phyloP scores from a whole-genome alignment of 2,113 vertebrate genomes.

The Cacatua alba region DNA sequence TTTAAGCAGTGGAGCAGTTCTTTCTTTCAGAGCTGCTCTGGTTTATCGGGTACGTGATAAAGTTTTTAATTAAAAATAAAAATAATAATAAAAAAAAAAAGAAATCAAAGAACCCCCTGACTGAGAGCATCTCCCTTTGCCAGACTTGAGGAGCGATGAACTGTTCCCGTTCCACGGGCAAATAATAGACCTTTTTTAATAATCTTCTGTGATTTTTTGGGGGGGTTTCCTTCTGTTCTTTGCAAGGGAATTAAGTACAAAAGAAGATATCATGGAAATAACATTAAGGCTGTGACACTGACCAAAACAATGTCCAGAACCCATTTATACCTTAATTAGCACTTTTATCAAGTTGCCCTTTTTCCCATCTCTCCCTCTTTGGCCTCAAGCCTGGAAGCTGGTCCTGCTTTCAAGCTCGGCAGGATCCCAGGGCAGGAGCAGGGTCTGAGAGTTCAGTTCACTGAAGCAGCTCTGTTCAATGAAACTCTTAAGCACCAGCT shows the following conservation, averaged over 20 bases:
- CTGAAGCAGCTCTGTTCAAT: accelerated
- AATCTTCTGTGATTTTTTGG: not conserved
- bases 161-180: slow-evolving; percentile 32
- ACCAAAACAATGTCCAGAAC: slow-evolving; percentile 35
- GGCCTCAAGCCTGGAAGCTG: not conserved
- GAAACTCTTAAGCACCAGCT: not conserved
- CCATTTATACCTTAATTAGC: slow-evolving; percentile 12
- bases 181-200: slow-evolving; percentile 22
- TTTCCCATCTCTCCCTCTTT: not conserved
- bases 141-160: slow-evolving; percentile 45
- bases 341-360: slow-evolving; percentile 27
- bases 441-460: not conserved
- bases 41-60: slow-evolving; percentile 27
- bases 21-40: slow-evolving; percentile 51
- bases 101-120: not conserved
- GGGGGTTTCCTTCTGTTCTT: not conserved
- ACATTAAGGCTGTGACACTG: slow-evolving; percentile 56
- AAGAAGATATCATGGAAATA: slow-evolving; percentile 37
- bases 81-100: not conserved
- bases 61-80: not conserved
- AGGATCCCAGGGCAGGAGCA: not conserved
- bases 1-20: slow-evolving; percentile 40
- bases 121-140: slow-evolving; percentile 38
- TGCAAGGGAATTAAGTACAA: slow-evolving; percentile 35
- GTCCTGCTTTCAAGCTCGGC: not conserved